Base-by-base conservation (phyloP, 2,113 vertebrate species). In the Pterocles burchelli region DNA sequence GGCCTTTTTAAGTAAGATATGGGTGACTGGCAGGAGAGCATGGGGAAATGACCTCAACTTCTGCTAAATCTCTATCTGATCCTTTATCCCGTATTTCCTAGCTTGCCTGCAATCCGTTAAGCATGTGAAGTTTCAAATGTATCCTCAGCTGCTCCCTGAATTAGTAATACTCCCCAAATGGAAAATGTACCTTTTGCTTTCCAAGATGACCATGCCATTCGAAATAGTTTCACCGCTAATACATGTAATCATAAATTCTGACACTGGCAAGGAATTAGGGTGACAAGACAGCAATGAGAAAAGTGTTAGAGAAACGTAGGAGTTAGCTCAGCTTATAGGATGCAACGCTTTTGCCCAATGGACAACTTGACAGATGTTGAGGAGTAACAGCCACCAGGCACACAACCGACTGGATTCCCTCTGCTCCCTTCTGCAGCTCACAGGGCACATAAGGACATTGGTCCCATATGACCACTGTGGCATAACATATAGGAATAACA, bases 161-260 rank as follows among this genome's bases (percentile, higher is more conserved):
- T 78, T 89, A 89, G 79, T 91, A 88, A 95, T 41, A 13, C 43
- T 74, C n/a, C 63, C 55, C 85, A 57, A 45, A 84, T 84, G 85
- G 95, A 90, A 96, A 95, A 72, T 81, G 92, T 48, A 88, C 95
- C 78, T 93, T 95, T 52, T 63, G 79, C 88, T 93, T 94, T 97
- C 96, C 95, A 96, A 87, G 79, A 84, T 67, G 57, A n/a, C 57
- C 36, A 17, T 92, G 90, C 72, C 75, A 74, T 74, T 45, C 1
- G 2, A 65, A 48, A 67, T 70, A 34, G 51, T 70, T 94, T 88
- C 25, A 1, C 72, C 4, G 3, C 88, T 83, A 20, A 11, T 88
- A 63, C 79, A 34, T 13, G 3, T 14, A 34, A 88, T 36, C 90
- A 29, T 73, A 94, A 38, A 18, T 49, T 55, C 88, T 93, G 79